Base-by-base conservation (phyloP, 2,113 vertebrate species). In the Acrocephalus arundinaceus region DNA sequence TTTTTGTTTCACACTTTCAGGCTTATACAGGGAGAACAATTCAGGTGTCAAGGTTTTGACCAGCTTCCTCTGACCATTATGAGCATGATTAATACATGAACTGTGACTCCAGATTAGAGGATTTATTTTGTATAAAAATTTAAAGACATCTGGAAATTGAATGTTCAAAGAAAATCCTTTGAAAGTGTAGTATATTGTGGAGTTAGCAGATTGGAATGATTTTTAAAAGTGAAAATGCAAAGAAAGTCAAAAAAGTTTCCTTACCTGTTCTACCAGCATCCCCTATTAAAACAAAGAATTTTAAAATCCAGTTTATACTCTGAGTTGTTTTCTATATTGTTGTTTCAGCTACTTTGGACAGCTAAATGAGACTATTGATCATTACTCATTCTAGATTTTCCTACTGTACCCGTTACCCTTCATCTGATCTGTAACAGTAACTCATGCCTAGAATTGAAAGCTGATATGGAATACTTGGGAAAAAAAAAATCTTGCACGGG, bases 221-320 rank as follows among this genome's bases (percentile, higher is more conserved):
- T 96, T 95, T 76, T 14, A 86, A 66, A 95, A 96, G 96, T 96
- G 94, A 97, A 95, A 95, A 97, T 85, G 74, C 89, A 87, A 91
- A 93, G 58, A 76, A 96, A 95, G 71, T 85, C 85, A 93, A 81
- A 96, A 96, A 96, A 96, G 27, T 59, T 96, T 97, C 93, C 96
- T 97, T 97, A 97, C 95, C 96, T 97, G 94, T 89, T 96, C 96
- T 97, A 97, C 95, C 95, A 97, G 94, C 94, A 96, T 77, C 48
- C 93, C 95, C 95, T 97, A 97, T 97, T 97, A 96, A 97, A 96
- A 97, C 91, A 97, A 97, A 97, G 95, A 96, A 95, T 96, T 97
- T 96, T 93, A 97, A 95, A 96, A 97, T 95, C 95, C 89, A 93
- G 94, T 96, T 96, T 97, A 96, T 48, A 97, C 78, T 95, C 31